A percentile compares a stretch with the other conserved stretches of the same genome.
Conservation (phyloP, 1,140 invertebrate genomes). For the Drosophila subobscura region DNA sequence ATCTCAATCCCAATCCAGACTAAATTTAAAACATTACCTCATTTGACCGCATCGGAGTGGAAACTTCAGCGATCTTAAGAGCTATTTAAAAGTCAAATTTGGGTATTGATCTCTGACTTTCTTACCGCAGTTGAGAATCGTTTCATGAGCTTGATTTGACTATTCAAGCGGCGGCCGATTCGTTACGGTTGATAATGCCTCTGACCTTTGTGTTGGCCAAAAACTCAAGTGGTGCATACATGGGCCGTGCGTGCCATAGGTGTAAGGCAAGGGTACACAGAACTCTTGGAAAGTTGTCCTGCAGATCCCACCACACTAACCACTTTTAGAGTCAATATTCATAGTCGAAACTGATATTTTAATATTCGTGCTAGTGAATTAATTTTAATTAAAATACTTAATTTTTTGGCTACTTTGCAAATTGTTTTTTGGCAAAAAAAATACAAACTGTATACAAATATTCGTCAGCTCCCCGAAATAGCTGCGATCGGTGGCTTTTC, state of each 20-base stretch:
- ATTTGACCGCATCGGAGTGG: constrained; percentile 41
- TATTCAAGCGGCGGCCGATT: constrained; percentile 44
- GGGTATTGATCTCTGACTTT: constrained; percentile 43
- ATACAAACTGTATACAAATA: constrained; percentile 9
- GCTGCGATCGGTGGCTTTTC: constrained; percentile 40
- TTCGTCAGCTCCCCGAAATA: constrained; percentile 64
- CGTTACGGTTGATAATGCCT: constrained; percentile 52
- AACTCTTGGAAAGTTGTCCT: constrained; percentile 1
- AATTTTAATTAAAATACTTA: constrained; percentile 58
- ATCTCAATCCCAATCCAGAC: constrained; percentile 10
- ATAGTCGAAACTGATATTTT: not conserved
- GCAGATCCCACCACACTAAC: too few relatives aligned
- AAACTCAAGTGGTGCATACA: constrained; percentile 2
- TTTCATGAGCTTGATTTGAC: constrained; percentile 48
- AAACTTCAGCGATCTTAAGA: constrained; percentile 23
- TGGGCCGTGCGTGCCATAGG: constrained; percentile 8
- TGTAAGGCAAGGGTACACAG: not conserved
- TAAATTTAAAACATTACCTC: constrained; percentile 50
- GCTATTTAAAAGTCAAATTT: constrained; percentile 71
- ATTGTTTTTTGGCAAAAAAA: constrained; percentile 29
- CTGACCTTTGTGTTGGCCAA: constrained; percentile 49
- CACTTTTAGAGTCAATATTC: too few relatives aligned
- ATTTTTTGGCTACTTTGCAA: constrained; percentile 39
- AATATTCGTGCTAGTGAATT: constrained; percentile 5
- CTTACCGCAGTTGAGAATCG: constrained; percentile 38